phyloP scores from a whole-genome alignment of 2,888 invertebrate species.

The Synanthedon myopaeformis region DNA sequence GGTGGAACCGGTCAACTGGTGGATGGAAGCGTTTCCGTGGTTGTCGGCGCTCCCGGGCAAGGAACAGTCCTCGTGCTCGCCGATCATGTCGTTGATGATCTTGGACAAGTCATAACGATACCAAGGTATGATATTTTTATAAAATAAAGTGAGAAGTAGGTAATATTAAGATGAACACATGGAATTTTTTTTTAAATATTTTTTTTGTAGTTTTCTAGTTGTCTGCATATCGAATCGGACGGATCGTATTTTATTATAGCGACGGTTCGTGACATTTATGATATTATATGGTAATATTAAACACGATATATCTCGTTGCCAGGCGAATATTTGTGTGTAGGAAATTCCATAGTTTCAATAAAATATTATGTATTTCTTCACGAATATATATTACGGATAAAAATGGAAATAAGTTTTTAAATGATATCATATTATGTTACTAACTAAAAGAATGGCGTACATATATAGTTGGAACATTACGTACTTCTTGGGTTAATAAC shows the following conservation, averaged over 20 bases:
- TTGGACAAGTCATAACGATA: conserved; percentile 74
- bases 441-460: too few species aligned
- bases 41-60: conserved; percentile 58
- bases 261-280: conserved; percentile 19
- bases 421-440: too few species aligned
- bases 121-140: conserved; percentile 60
- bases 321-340: conserved; percentile 31
- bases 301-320: conserved; percentile 15
- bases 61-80: conserved; percentile 79
- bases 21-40: conserved; percentile 66
- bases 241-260: conserved; percentile 29
- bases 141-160: too few species aligned
- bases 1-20: conserved; percentile 61
- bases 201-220: conserved; percentile 8
- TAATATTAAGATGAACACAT: too few species aligned
- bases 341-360: conserved; percentile 29
- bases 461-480: too few species aligned
- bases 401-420: too few species aligned
- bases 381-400: too few species aligned
- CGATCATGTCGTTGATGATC: conserved; percentile 78
- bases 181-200: neutral
- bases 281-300: conserved; percentile 29
- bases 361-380: too few species aligned
- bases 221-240: conserved; percentile 9
- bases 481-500: too few species aligned